These are phyloP conservation scores for Cacatua alba DNA, from an alignment of 2,113 vertebrate species.

Conservation along the genomic window DNA sequence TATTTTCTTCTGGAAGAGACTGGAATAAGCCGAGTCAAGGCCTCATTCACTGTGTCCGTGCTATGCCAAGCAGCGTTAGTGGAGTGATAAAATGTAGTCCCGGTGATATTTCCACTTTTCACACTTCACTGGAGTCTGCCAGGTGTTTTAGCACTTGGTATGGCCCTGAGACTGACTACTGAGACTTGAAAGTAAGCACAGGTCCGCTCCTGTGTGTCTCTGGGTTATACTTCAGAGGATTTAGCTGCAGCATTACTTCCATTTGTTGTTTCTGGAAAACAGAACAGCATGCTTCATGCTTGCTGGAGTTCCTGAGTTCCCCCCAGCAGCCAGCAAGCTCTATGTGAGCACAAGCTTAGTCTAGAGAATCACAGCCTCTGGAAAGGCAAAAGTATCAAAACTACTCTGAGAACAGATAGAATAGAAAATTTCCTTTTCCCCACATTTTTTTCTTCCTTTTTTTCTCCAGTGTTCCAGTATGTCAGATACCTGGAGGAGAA, in stretches of 20 bases:
- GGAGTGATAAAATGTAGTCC: neutral
- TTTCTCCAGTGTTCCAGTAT: neutral
- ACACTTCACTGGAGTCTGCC: neutral
- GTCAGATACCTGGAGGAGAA: neutral
- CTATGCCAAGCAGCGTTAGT: neutral
- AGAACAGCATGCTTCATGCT: neutral
- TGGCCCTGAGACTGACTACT: neutral
- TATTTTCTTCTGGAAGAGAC: neutral
- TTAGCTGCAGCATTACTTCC: neutral
- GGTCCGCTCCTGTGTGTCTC: neutral
- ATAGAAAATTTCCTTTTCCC: rapidly evolving
- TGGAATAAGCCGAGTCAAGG: neutral
- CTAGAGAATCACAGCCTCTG: neutral
- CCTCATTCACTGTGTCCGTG: neutral
- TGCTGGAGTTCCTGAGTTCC: neutral
- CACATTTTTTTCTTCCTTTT: rapidly evolving
- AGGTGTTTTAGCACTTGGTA: neutral
- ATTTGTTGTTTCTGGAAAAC: neutral
- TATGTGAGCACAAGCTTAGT: neutral
- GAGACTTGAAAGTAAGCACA: neutral
- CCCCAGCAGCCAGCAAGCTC: neutral
- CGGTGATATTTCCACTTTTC: neutral
- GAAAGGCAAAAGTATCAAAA: neutral
- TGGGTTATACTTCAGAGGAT: neutral
- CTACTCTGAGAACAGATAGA: neutral